Conservation (phyloP, 2,113 vertebrate species). For the Cinclus cinclus region DNA sequence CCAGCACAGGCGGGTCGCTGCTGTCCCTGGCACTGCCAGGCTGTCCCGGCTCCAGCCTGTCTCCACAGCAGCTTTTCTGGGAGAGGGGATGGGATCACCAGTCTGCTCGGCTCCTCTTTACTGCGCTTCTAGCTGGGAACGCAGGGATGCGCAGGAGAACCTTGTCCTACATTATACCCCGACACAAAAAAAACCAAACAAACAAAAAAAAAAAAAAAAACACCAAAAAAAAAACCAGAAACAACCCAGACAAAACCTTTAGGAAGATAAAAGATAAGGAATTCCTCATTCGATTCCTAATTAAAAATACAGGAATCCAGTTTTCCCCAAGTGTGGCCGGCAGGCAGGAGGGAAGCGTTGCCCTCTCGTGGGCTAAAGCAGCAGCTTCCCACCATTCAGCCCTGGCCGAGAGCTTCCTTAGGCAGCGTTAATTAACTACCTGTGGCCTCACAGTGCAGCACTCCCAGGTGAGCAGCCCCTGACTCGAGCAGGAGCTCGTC, state of each 20-base stretch:
- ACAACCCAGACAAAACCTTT: neutral
- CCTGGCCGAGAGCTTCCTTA: neutral
- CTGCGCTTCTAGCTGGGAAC: accelerated
- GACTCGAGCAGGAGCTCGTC: accelerated
- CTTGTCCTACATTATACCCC: accelerated
- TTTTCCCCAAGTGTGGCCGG: neutral
- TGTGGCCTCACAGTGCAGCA: neutral
- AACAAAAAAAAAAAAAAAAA: neutral
- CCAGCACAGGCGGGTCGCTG: accelerated
- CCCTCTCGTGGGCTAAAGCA: conserved; percentile 19
- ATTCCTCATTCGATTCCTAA: accelerated
- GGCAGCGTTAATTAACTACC: neutral
- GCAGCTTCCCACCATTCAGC: neutral
- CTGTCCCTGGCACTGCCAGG: neutral
- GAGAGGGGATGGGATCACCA: neutral
- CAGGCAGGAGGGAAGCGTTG: neutral
- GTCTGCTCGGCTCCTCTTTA: neutral
- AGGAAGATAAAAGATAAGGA: neutral
- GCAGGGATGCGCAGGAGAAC: neutral
- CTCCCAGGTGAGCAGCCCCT: accelerated
- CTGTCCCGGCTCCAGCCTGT: neutral
- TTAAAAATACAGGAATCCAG: accelerated
- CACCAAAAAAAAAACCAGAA: neutral
- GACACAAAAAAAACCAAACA: neutral
- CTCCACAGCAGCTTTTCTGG: neutral